Conservation (phyloP, 2,797 vertebrate species). For the Parauchenoglanis ngamensis region DNA sequence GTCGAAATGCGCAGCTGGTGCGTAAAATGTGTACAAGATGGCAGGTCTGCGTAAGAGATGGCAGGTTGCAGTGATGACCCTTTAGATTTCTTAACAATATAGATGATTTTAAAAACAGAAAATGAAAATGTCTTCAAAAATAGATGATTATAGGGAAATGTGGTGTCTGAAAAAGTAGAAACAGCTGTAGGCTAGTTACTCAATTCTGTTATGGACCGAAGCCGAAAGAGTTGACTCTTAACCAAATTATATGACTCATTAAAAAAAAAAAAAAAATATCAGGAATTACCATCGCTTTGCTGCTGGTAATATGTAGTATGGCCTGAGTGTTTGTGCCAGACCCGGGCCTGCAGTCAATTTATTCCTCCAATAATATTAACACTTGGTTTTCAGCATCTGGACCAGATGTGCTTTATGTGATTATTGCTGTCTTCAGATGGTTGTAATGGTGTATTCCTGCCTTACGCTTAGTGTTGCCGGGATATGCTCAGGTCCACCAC, state of each 20-base stretch:
- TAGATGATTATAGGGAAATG: neutral
- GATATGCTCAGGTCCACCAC: neutral
- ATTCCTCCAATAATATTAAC: too few species aligned
- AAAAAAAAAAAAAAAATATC: neutral
- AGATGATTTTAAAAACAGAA: too few species aligned
- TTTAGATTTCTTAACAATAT: too few species aligned
- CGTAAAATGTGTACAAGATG: neutral
- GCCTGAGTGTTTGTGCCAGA: neutral
- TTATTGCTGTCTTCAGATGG: neutral
- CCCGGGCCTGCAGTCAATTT: neutral
- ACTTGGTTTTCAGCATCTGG: too few species aligned
- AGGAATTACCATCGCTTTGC: neutral
- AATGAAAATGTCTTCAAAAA: neutral
- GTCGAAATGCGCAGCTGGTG: neutral
- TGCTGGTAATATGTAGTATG: neutral
- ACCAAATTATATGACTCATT: neutral
- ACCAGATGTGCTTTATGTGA: too few species aligned
- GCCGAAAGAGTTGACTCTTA: neutral
- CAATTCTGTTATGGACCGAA: neutral
- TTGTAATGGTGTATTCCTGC: neutral
- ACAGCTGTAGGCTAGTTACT: too few species aligned
- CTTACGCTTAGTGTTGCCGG: neutral
- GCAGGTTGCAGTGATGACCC: neutral
- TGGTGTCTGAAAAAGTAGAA: neutral
- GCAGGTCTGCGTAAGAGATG: neutral